Evolutionary conservation across 2,113 vertebrate species (phyloP), one percentile per base, ranked within the genome.

Genomic region (Petrocephalus microphthalmus): DNA sequence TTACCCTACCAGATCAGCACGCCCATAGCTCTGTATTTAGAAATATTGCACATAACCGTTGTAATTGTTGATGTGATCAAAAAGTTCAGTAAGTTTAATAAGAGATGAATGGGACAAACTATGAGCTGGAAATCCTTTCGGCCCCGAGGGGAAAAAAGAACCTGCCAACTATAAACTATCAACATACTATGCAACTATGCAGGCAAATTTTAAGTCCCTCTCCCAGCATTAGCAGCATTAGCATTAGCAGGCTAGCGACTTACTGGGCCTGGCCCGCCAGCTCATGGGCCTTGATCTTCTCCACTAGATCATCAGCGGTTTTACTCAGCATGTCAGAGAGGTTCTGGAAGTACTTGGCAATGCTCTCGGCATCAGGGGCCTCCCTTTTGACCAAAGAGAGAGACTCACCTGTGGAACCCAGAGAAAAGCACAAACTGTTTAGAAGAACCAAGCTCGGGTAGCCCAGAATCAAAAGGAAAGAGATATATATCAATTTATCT

Each of bases 211-310:
- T 2, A 4, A n/a, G 19, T 47, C 7, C 64, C 20, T 10, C 25
- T 13, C 2, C 13, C 64, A 17, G 11, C 11, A 29, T 49, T 22
- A n/a, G 56, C 1, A 29, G 19, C n/a, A n/a, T n/a, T n/a, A 17
- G 11, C 11, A 29, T 49, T 22, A n/a, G 56, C 1, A 29, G 19
- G 11, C 22, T 33, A 29, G 37, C 19, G 2, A 93, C 94, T 94
- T 88, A 95, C 94, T 92, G 89, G 85, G 93, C 92, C 85, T 94
- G 91, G 88, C 3, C 85, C 0, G 90, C 0, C 85, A 94, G 19
- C 1, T 93, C 91, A 19, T 90, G 89, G 57, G 84, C 91, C 22
- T 29, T 2, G 3, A 93, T 4, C 0, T 93, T 5, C 20, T 90
- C 89, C 1, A 42, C 52, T 47, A 95, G 4, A 0, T 92, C 90